Evolutionary conservation across 2,797 vertebrate genomes (phyloP).

Genomic region (Clarias fuscus): DNA sequence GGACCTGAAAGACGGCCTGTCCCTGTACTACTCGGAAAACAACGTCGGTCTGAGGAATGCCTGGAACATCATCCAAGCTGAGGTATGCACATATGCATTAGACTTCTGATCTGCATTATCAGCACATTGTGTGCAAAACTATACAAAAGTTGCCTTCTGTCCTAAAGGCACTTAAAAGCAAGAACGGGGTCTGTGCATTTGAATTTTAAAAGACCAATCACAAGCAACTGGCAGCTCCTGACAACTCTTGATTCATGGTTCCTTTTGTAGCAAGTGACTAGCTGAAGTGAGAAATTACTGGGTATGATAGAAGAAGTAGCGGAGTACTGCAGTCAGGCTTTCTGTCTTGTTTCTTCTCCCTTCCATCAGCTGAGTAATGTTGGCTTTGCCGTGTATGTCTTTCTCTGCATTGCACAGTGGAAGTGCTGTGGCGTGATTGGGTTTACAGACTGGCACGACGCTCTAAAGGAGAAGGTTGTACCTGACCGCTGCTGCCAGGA

Average conservation of each 20-base stretch:
- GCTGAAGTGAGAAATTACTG: slow-evolving; percentile 1
- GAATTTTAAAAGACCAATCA: background rate
- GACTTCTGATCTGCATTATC: background rate
- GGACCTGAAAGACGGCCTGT: slow-evolving; percentile 93
- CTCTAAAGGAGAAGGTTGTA: slow-evolving; percentile 88
- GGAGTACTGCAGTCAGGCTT: background rate
- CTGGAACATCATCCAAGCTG: slow-evolving; percentile 99
- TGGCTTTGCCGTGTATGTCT: background rate
- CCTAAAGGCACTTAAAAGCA: background rate
- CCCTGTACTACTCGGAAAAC: slow-evolving; percentile 92
- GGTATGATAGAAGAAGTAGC: background rate
- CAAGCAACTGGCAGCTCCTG: background rate
- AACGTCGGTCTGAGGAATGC: slow-evolving; percentile 95
- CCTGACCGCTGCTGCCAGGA: slow-evolving; percentile 96
- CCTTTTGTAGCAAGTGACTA: background rate
- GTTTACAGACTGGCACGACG: slow-evolving; percentile 91
- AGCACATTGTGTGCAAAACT: background rate
- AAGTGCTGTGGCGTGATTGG: slow-evolving; percentile 94
- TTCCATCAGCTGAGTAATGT: slow-evolving; percentile 6
- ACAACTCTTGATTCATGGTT: background rate
- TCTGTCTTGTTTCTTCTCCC: background rate
- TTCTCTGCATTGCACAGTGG: slow-evolving; percentile 77
- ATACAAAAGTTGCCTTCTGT: background rate
- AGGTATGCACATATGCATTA: slow-evolving; percentile 72
- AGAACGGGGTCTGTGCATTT: background rate